phyloP scores from a whole-genome alignment of 1,140 invertebrate species.

The Subanguina moxae region DNA sequence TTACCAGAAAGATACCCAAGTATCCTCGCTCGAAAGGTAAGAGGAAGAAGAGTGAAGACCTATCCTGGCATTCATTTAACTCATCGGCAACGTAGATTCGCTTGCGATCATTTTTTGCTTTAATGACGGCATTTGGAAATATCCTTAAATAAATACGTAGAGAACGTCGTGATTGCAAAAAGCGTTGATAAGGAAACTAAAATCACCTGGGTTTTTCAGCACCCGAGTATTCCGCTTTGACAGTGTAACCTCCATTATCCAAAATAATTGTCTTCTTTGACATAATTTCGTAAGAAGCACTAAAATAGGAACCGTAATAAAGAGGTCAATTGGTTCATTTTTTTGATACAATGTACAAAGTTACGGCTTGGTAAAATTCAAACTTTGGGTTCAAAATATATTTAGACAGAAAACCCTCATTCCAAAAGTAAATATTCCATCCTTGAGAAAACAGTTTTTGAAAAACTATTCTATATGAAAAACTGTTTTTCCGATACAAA shows the following conservation, averaged over 20 bases:
- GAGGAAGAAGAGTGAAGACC: slow-evolving; percentile 86
- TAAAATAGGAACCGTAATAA: too few relatives aligned
- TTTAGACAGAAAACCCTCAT: too few relatives aligned
- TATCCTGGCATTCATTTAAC: slow-evolving; percentile 90
- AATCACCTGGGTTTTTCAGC: slow-evolving; percentile 36
- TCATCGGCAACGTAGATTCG: slow-evolving; percentile 86
- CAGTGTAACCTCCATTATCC: slow-evolving; percentile 46
- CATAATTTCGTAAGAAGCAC: too few relatives aligned
- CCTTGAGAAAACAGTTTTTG: too few relatives aligned
- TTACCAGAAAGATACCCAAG: slow-evolving; percentile 44
- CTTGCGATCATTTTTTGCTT: slow-evolving; percentile 89
- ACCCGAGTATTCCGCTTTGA: slow-evolving; percentile 36
- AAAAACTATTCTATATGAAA: too few relatives aligned
- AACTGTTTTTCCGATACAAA: too few relatives aligned
- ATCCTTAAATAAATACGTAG: slow-evolving; percentile 36
- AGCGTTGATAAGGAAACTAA: too few relatives aligned
- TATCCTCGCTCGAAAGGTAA: slow-evolving; percentile 82
- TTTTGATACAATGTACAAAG: too few relatives aligned
- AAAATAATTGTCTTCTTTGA: slow-evolving; percentile 33
- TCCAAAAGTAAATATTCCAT: too few relatives aligned
- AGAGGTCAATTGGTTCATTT: too few relatives aligned
- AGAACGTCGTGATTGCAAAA: not conserved
- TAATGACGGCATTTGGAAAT: slow-evolving; percentile 93
- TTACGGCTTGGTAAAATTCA: too few relatives aligned
- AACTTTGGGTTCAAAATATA: too few relatives aligned